Evolutionary conservation across 2,888 invertebrate genomes (phyloP).

Genomic region (Carterocephalus palaemon): DNA sequence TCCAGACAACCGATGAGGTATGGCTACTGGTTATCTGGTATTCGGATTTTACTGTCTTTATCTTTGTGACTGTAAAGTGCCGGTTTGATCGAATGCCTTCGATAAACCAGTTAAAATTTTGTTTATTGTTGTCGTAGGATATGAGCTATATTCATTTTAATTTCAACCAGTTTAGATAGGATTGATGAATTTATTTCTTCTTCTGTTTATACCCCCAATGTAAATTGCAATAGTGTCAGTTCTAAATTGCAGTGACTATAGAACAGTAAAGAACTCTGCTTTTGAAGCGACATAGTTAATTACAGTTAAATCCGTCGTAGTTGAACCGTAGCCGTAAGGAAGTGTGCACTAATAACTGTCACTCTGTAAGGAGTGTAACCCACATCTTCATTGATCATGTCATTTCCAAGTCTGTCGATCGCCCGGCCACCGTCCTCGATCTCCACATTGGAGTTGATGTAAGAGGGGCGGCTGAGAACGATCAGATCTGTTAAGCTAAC

Average conservation of each 20-base stretch:
- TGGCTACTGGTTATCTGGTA: slow-evolving; percentile 50
- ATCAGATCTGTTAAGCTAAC: slow-evolving; percentile 19
- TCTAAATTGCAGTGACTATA: no score
- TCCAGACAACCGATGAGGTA: slow-evolving; percentile 44
- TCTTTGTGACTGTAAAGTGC: slow-evolving; percentile 24
- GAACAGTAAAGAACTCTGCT: no score
- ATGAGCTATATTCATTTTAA: slow-evolving; percentile 1
- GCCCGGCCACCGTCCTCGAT: no score
- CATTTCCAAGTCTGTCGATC: no score
- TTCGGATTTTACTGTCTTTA: slow-evolving; percentile 27
- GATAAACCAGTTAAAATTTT: not conserved
- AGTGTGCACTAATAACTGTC: no score
- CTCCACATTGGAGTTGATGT: slow-evolving; percentile 1
- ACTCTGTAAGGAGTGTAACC: not conserved
- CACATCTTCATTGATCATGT: slow-evolving; percentile 13
- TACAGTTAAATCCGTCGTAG: no score
- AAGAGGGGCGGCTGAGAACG: slow-evolving; percentile 17
- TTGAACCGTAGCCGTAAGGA: no score
- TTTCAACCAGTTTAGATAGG: no score
- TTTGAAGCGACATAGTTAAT: not conserved
- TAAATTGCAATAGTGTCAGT: no score
- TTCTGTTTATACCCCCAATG: no score
- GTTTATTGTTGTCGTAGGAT: slow-evolving; percentile 1
- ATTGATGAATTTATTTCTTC: no score
- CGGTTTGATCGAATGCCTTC: slow-evolving; percentile 24